A percentile compares a stretch with the other conserved stretches of the same genome.
phyloP scores from a whole-genome alignment of 2,113 vertebrate species.

The Cebidichthys violaceus region DNA sequence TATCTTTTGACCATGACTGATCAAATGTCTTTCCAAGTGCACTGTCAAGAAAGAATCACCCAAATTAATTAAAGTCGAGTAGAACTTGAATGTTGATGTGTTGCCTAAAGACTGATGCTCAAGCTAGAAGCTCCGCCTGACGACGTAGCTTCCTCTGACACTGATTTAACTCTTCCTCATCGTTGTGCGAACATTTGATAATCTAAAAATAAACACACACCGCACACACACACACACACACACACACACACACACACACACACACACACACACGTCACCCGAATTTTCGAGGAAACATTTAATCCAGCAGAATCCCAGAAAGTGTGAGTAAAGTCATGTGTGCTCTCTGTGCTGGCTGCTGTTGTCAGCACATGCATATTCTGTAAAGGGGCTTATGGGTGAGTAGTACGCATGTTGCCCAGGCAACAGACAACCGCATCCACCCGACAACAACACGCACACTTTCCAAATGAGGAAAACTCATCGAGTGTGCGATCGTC shows the following conservation, averaged over 20 bases:
- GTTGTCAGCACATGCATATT: not conserved
- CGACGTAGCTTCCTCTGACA: not conserved
- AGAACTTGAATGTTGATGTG: not conserved
- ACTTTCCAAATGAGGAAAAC: constrained; percentile 31
- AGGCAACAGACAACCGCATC: constrained; percentile 21
- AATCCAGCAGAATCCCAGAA: constrained; percentile 4
- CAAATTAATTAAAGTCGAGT: not conserved
- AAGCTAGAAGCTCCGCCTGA: not conserved
- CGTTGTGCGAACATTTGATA: not conserved
- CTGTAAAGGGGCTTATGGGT: not conserved
- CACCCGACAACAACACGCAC: not conserved
- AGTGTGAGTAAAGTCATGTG: not conserved
- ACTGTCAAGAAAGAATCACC: not conserved
- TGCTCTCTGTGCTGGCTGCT: not conserved
- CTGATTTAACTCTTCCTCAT: not conserved
- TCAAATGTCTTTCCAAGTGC: too few species aligned
- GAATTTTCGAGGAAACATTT: not conserved
- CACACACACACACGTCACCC: too few species aligned
- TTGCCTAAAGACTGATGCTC: not conserved
- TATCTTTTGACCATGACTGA: not conserved
- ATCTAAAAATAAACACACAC: not conserved
- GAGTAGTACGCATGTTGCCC: constrained; percentile 6
- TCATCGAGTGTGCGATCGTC: constrained; percentile 18
- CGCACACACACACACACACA: too few species aligned
- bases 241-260: too few species aligned